phyloP scores from a whole-genome alignment of 2,888 invertebrate species.

The Myopa tessellatipennis region DNA sequence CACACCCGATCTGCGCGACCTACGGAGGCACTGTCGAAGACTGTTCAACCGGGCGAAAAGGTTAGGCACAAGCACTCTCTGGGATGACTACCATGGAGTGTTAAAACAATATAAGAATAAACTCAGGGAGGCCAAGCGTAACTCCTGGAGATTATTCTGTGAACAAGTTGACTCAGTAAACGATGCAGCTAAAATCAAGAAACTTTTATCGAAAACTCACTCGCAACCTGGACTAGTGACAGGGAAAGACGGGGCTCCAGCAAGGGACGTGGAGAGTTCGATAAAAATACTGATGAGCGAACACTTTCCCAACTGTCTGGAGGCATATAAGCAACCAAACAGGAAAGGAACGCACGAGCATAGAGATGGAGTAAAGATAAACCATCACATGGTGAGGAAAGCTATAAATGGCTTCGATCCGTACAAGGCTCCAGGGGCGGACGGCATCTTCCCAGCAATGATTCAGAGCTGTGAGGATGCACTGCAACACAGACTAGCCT shows the following conservation, averaged over 20 bases:
- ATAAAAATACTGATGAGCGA: neutral
- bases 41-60: neutral
- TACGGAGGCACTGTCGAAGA: too few relatives aligned
- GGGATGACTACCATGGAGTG: neutral
- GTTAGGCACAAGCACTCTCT: neutral
- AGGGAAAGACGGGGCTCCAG: too few relatives aligned
- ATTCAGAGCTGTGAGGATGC: too few relatives aligned
- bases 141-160: neutral
- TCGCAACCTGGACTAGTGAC: neutral
- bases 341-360: too few relatives aligned
- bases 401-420: too few relatives aligned
- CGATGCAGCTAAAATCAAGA: neutral
- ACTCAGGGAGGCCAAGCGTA: neutral
- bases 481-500: too few relatives aligned
- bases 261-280: neutral
- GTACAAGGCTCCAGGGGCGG: too few relatives aligned
- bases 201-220: neutral
- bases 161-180: constrained; percentile 3
- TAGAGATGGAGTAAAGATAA: too few relatives aligned
- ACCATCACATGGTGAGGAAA: too few relatives aligned
- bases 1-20: too few relatives aligned
- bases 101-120: neutral
- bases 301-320: neutral
- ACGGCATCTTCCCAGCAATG: too few relatives aligned
- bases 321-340: too few relatives aligned